Conservation (phyloP, 2,113 vertebrate species). For the Bettongia penicillata region DNA sequence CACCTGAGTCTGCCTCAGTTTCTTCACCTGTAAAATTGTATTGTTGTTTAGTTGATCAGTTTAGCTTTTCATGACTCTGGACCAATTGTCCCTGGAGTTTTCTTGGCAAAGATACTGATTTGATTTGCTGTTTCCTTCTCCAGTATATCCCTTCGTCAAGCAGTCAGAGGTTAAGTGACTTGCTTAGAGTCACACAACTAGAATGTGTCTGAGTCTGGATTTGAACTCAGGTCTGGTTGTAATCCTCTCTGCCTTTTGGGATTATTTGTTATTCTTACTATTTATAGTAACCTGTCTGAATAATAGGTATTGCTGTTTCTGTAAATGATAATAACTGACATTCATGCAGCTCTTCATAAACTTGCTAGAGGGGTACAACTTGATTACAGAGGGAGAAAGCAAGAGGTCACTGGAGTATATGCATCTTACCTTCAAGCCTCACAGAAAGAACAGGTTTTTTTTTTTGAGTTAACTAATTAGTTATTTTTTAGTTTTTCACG, state of each 20-base stretch:
- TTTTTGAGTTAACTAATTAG: too few relatives aligned
- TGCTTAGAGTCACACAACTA: too few relatives aligned
- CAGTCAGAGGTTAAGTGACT: too few relatives aligned
- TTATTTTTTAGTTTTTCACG: too few relatives aligned
- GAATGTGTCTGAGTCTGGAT: too few relatives aligned
- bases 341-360: not conserved
- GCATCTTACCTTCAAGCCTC: not conserved
- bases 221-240: not conserved
- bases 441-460: not conserved
- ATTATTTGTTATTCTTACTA: conserved; percentile 15
- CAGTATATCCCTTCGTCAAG: too few relatives aligned
- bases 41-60: too few relatives aligned
- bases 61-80: too few relatives aligned
- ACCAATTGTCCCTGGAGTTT: too few relatives aligned
- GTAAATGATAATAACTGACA: not conserved
- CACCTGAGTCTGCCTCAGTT: not conserved
- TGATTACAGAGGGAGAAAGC: not conserved
- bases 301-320: not conserved
- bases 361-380: not conserved
- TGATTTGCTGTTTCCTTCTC: too few relatives aligned
- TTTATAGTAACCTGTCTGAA: conserved; percentile 7
- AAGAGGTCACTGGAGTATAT: not conserved
- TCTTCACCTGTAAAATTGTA: not conserved
- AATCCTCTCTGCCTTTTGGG: not conserved
- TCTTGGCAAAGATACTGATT: too few relatives aligned